Percentiles rank a stretch among this genome's conserved stretches.
Evolutionary conservation across 92 coral and sea anemone genomes (phyloP).

Genomic region (Palythoa caribaeorum): DNA sequence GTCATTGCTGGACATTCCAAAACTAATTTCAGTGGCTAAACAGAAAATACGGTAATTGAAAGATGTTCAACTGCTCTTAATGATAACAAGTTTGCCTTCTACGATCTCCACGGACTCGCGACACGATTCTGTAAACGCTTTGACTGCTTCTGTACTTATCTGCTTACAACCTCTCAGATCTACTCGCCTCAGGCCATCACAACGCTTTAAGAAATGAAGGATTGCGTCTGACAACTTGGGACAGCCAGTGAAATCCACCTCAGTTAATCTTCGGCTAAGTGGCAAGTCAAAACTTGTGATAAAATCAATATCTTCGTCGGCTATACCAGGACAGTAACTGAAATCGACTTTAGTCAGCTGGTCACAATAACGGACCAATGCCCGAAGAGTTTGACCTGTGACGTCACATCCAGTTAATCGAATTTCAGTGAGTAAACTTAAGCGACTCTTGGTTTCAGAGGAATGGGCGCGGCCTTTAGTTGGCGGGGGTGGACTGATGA

Average conservation of each 20-base stretch:
- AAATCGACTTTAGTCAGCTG: conserved; percentile 83
- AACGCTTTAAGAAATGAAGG: conserved; percentile 76
- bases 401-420: conserved; percentile 97
- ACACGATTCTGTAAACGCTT: conserved; percentile 69
- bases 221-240: conserved; percentile 86
- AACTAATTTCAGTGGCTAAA: not conserved
- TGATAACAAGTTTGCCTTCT: conserved; percentile 78
- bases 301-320: conserved; percentile 85
- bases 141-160: conserved; percentile 72
- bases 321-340: conserved; percentile 89
- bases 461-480: conserved; percentile 86
- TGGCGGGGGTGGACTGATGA: conserved; percentile 80
- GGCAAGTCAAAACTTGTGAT: conserved; percentile 70
- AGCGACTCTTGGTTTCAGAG: conserved; percentile 87
- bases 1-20: not conserved
- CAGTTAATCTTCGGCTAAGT: conserved; percentile 55
- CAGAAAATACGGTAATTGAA: not conserved
- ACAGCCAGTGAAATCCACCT: conserved; percentile 90
- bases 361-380: conserved; percentile 81
- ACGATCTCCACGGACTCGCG: conserved; percentile 65
- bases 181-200: conserved; percentile 70
- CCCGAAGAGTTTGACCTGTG: conserved; percentile 84
- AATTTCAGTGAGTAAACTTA: conserved; percentile 78
- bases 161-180: conserved; percentile 86
- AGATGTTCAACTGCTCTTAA: conserved; percentile 1